A percentile compares a stretch with the other conserved stretches of the same genome.
Evolutionary conservation across 2,797 vertebrate species (phyloP).

Genomic region (Esox lucius): DNA sequence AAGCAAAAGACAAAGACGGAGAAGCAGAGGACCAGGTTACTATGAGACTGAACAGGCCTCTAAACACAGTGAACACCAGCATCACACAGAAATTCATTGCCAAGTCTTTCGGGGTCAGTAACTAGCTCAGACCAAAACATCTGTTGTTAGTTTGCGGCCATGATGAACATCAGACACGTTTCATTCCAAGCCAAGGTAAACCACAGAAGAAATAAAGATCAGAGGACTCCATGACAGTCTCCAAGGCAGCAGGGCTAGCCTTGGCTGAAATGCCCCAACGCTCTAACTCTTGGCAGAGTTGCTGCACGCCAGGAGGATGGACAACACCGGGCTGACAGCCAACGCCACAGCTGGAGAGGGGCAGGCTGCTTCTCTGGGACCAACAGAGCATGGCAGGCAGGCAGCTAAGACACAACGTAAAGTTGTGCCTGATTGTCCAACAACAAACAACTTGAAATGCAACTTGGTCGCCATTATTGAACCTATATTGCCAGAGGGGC

Average conservation of each 20-base stretch:
- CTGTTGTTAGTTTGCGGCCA: no score
- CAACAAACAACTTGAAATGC: not conserved
- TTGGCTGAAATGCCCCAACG: not conserved
- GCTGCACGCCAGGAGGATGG: constrained; percentile 2
- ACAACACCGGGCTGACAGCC: not conserved
- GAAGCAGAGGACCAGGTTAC: not conserved
- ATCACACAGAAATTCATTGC: no score
- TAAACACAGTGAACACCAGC: no score
- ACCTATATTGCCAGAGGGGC: not conserved
- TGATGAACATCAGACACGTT: no score
- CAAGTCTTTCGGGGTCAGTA: no score
- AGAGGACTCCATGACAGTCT: no score
- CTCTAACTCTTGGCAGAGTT: not conserved
- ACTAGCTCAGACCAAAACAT: no score
- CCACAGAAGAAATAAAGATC: no score
- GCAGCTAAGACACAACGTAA: not conserved
- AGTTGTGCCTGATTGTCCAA: not conserved
- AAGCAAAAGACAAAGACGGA: not conserved
- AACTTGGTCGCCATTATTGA: not conserved
- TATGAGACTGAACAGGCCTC: no score
- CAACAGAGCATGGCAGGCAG: not conserved
- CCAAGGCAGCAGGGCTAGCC: not conserved
- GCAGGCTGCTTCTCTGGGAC: not conserved
- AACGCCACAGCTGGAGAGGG: not conserved
- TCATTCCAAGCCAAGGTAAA: no score